Evolutionary conservation across 2,888 invertebrate genomes (phyloP), one percentile per base, ranked within the genome.

Genomic region (Antheraea yamamai): DNA sequence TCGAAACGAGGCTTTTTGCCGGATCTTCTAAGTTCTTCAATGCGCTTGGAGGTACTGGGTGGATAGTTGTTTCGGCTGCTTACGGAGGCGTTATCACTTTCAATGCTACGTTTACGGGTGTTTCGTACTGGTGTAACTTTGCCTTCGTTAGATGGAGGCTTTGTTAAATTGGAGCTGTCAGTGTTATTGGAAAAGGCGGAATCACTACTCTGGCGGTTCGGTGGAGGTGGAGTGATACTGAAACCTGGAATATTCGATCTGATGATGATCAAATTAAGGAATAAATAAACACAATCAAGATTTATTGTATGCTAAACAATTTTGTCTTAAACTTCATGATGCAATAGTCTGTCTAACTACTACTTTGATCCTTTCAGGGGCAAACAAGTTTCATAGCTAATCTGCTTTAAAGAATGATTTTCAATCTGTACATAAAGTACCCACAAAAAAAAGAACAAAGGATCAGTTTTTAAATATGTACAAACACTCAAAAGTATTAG

Each of bases 161-260:
- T 92, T 6, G 85, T 88, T 61, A 88, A 81, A 75, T 87, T 88
- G 2, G 94, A 93, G 75, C 86, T 83, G 77, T 95, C 94, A 0
- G 95, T 93, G 75, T 92, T 90, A 52, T 89, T 90, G 14, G 95
- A 95, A 79, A 95, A 93, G 0, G 94, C 94, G 0, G 95, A 95
- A 81, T 95, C 95, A 75, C 94, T 94, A 84, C 94, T 95, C 79
- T 94, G 92, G 71, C 95, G 88, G 77, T 89, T 93, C 1, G 90
- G 87, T 71, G 92, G 91, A 3, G 91, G 88, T 14, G 92, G 90
- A 58, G 88, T 88, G 77, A 88, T 80, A 77, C 89, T 90, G 80
- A 93, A 93, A 58, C 93, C 94, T 94, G 82, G 23, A 87, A 87
- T 18, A 12, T 70, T 61, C 14, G 26, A 66, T 26, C 64, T 30